phyloP scores from a whole-genome alignment of 2,113 vertebrate genomes.

The Apteryx mantelli region DNA sequence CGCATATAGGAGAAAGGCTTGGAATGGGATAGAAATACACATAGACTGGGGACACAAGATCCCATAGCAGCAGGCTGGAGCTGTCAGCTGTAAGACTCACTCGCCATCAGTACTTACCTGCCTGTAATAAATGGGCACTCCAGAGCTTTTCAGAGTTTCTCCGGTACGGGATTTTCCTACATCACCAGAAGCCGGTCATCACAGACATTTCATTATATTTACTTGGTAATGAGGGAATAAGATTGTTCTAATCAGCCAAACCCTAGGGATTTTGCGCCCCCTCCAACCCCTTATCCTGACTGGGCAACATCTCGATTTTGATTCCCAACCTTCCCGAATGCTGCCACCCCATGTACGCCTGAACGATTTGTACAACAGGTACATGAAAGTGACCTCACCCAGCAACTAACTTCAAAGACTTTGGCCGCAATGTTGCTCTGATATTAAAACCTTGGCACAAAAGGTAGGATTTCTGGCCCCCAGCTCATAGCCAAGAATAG shows the following conservation, averaged over 20 bases:
- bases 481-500: not conserved
- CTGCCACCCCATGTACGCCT: not conserved
- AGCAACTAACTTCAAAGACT: not conserved
- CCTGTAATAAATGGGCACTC: not conserved
- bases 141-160: not conserved
- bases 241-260: not conserved
- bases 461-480: not conserved
- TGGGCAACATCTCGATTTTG: not conserved
- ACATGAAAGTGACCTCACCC: not conserved
- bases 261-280: not conserved
- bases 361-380: not conserved
- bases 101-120: not conserved
- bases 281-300: not conserved
- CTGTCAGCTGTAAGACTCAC: not conserved
- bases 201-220: not conserved
- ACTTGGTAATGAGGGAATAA: not conserved
- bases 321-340: not conserved
- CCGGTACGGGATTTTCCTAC: not conserved
- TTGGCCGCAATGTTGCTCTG: not conserved
- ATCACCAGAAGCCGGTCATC: not conserved
- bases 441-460: not conserved
- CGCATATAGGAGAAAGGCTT: not conserved
- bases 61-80: not conserved
- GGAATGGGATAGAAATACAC: accelerated
- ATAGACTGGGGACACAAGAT: not conserved